Conservation (phyloP, 1,140 invertebrate species). For the Meloidogyne floridensis region DNA sequence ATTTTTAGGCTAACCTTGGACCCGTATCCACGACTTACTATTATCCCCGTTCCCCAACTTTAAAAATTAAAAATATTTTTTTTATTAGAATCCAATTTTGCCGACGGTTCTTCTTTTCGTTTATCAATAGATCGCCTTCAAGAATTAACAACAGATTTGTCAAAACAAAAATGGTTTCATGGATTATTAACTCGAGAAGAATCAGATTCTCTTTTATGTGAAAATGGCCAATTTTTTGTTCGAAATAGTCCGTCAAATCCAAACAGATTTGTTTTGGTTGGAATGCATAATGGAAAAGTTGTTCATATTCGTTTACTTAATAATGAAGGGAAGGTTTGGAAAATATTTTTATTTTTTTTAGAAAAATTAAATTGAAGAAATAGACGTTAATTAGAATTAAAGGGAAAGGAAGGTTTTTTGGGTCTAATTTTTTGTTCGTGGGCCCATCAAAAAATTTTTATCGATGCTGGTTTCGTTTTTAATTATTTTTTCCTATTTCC, state of each 20-base stretch:
- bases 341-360: not conserved
- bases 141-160: slow-evolving; percentile 20
- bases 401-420: not conserved
- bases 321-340: slow-evolving; percentile 33
- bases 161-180: slow-evolving; percentile 34
- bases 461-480: too few relatives aligned
- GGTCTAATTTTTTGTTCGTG: too few relatives aligned
- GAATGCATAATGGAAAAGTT: slow-evolving; percentile 30
- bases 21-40: too few relatives aligned
- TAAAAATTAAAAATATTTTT: not conserved
- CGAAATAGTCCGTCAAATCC: slow-evolving; percentile 39
- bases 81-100: slow-evolving; percentile 2
- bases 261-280: slow-evolving; percentile 38
- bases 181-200: slow-evolving; percentile 28
- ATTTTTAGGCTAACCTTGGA: too few relatives aligned
- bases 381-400: not conserved
- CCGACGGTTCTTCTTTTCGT: not conserved
- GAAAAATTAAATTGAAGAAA: not conserved
- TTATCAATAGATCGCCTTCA: slow-evolving; percentile 3
- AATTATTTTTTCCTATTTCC: too few relatives aligned
- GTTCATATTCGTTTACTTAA: slow-evolving; percentile 42
- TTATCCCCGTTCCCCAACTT: too few relatives aligned
- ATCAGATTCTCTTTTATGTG: slow-evolving; percentile 28
- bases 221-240: slow-evolving; percentile 43
- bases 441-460: too few relatives aligned